Percentiles rank a stretch among this genome's conserved stretches.
Conservation (phyloP, 2,113 vertebrate species). For the Accipiter virgatus region DNA sequence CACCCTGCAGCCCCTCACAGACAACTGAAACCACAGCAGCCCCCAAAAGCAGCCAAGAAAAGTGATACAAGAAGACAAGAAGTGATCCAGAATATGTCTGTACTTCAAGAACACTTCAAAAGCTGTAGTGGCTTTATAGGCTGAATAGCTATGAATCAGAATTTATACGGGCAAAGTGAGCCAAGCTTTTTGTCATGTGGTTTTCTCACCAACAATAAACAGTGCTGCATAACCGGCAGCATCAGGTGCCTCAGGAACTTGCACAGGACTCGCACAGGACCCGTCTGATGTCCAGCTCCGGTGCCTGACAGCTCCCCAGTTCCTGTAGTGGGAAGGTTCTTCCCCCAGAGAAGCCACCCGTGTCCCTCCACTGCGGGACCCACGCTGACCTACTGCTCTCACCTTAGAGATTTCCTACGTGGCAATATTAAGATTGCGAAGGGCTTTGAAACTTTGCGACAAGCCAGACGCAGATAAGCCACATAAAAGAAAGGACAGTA, state of each 20-base stretch:
- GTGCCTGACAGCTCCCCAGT: not conserved
- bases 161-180: not conserved
- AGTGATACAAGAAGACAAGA: not conserved
- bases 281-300: no score
- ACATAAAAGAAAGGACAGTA: not conserved
- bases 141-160: not conserved
- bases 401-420: rapidly evolving
- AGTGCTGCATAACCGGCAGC: not conserved
- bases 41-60: not conserved
- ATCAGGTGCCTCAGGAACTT: not conserved
- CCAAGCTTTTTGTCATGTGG: not conserved
- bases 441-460: not conserved
- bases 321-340: not conserved
- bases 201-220: not conserved
- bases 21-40: not conserved
- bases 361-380: not conserved
- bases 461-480: not conserved
- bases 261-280: not conserved
- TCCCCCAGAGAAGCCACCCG: rapidly evolving
- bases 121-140: not conserved
- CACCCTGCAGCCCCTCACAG: not conserved
- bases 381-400: not conserved
- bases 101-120: not conserved
- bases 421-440: not conserved
- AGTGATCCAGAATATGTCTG: not conserved